These are phyloP conservation scores for Lordiphosa collinella DNA, from an alignment of 1,140 invertebrate species.

Conservation along the genomic window DNA sequence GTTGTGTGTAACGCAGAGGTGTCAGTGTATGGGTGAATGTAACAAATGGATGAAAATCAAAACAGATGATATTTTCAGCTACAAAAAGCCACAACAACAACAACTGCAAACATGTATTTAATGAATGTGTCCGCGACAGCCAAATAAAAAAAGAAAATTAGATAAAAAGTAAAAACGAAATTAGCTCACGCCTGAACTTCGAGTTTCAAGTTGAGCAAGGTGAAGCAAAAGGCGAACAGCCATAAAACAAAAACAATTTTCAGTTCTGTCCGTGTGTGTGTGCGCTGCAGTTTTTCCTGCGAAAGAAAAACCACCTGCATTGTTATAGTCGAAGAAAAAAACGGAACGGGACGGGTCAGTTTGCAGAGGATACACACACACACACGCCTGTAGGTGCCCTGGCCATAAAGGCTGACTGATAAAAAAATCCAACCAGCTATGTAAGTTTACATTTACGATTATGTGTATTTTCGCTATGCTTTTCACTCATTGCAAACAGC, in stretches of 20 bases:
- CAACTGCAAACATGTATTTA: conserved; percentile 49
- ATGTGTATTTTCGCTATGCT: conserved; percentile 25
- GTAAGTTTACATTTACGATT: conserved; percentile 60
- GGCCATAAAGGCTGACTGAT: conserved; percentile 43
- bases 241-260: conserved; percentile 57
- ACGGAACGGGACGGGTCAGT: conserved; percentile 32
- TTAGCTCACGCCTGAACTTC: conserved; percentile 75
- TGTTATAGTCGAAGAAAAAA: conserved; percentile 53
- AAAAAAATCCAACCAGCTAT: conserved; percentile 39
- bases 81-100: conserved; percentile 27
- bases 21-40: conserved; percentile 6
- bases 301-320: conserved; percentile 59
- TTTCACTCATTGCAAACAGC: not conserved
- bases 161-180: conserved; percentile 64
- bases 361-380: conserved; percentile 42
- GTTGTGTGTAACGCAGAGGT: conserved; percentile 28
- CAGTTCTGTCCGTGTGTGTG: conserved; percentile 59
- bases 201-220: conserved; percentile 61
- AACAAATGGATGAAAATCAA: conserved; percentile 9
- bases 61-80: conserved; percentile 20
- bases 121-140: conserved; percentile 61
- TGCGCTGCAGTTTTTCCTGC: conserved; percentile 42
- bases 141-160: conserved; percentile 59
- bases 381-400: conserved; percentile 5
- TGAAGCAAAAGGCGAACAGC: conserved; percentile 52